Evolutionary conservation across 92 coral and sea anemone genomes (phyloP).

Genomic region (Phenganax stokvisi): DNA sequence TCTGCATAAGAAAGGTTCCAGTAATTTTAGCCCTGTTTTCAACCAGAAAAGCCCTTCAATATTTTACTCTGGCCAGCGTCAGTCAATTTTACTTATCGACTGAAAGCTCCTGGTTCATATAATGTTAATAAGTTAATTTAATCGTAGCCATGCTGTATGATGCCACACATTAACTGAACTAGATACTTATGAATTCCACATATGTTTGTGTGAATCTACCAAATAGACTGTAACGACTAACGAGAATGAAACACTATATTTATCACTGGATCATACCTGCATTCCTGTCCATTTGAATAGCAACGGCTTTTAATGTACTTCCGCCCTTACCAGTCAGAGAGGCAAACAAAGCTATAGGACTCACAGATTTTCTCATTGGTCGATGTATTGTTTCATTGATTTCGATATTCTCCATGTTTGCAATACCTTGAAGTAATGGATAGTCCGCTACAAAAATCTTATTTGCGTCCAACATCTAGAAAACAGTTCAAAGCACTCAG

Average conservation of each 20-base stretch:
- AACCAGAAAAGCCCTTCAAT: background rate
- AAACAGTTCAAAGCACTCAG: no score
- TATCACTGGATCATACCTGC: slow-evolving; percentile 41
- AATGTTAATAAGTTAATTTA: no score
- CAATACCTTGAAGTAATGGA: slow-evolving; percentile 59
- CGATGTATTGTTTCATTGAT: slow-evolving; percentile 46
- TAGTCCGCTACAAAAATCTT: slow-evolving; percentile 55
- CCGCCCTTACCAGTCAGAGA: slow-evolving; percentile 44
- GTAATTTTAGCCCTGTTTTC: background rate
- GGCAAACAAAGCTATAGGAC: slow-evolving; percentile 67
- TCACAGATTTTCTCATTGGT: slow-evolving; percentile 59
- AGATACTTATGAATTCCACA: no score
- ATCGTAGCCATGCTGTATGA: no score
- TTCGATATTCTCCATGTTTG: slow-evolving; percentile 60
- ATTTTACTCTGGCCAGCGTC: background rate
- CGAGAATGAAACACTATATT: no score
- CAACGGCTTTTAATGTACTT: slow-evolving; percentile 56
- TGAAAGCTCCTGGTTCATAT: no score
- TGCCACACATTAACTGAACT: no score
- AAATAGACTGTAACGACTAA: background rate
- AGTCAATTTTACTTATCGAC: no score
- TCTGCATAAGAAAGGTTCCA: slow-evolving; percentile 34
- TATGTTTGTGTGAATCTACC: no score
- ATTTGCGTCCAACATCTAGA: slow-evolving; percentile 46
- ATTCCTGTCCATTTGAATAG: slow-evolving; percentile 63